phyloP scores from a whole-genome alignment of 1,140 invertebrate species.

The Drosophila ananassae region DNA sequence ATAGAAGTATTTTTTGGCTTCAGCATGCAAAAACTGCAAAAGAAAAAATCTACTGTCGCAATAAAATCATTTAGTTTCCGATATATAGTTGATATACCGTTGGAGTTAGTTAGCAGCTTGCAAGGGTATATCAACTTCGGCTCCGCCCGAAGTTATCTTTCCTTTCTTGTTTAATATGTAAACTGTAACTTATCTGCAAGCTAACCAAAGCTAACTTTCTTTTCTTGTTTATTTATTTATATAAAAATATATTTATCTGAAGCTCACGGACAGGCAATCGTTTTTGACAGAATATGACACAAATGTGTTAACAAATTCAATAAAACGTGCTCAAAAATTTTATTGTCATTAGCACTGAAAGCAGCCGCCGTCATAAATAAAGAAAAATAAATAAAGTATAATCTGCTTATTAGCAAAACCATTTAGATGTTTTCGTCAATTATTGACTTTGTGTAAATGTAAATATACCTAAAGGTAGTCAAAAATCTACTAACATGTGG shows the following conservation, averaged over 20 bases:
- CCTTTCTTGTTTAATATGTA: background rate
- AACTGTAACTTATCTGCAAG: background rate
- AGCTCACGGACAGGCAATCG: background rate
- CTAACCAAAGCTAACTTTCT: no score
- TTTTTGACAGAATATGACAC: constrained; percentile 62
- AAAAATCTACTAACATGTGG: background rate
- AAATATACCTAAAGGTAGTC: constrained; percentile 4
- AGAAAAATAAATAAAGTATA: constrained; percentile 53
- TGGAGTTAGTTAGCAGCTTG: no score
- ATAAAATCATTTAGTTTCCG: no score
- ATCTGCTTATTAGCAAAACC: constrained; percentile 76
- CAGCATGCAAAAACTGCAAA: no score
- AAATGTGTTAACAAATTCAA: constrained; percentile 64
- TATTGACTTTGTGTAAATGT: constrained; percentile 14
- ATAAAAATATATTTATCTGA: background rate
- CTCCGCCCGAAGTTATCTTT: no score
- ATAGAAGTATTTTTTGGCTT: no score
- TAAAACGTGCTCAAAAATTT: constrained; percentile 77
- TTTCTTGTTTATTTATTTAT: background rate
- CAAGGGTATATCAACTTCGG: no score
- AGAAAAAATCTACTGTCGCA: no score
- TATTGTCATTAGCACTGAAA: constrained; percentile 71
- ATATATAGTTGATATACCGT: no score
- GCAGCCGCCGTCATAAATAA: constrained; percentile 5
- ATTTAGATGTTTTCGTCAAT: constrained; percentile 66